Evolutionary conservation across 2,797 vertebrate genomes (phyloP), one percentile per base, ranked within the genome.

Genomic region (Kryptopterus vitreolus): DNA sequence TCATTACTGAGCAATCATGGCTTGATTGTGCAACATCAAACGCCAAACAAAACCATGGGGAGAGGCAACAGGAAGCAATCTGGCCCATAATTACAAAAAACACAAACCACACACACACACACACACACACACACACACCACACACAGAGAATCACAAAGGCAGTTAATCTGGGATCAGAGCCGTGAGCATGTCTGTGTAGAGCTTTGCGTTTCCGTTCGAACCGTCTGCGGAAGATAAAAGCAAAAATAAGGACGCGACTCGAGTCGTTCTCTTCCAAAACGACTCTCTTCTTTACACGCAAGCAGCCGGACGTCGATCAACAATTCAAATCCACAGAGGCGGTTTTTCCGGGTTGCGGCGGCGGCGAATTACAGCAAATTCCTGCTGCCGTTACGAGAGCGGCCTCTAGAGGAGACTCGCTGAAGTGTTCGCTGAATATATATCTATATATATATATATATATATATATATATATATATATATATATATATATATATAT

Each of bases 1-100:
- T 66, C 63, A 79, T 65, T 82, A 79, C 15, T 55, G 66, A 80
- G 57, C 35, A 78, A 81, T 84, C 77, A 61, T 8, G 31, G 16
- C 16, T 18, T 65, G 70, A 75, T 66, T 66, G 71, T 26, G 50
- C 52, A 58, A 74, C 22, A 61, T 79, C 66, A 77, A 82, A 77
- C 24, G 5, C 16, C 55, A 66, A 69, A 76, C 15, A 55, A 70
- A 70, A 31, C 52, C 24, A 72, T 1, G 22, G 69, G 73, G 72
- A 62, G 33, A 79, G 31, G 24, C 55, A 62, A 70, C 31, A 55
- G 63, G 72, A 82, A 35, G 53, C 55, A 76, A 69, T 79, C 70
- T 76, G 58, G 48, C 9, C 33, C 55, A 79, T 43, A 79, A 70
- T 74, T 50, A 73, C 76, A 59, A 59, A 74, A 70, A 33, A 77